Evolutionary conservation across 2,888 invertebrate species (phyloP), one percentile per base, ranked within the genome.

Genomic region (Sepiola atlantica): DNA sequence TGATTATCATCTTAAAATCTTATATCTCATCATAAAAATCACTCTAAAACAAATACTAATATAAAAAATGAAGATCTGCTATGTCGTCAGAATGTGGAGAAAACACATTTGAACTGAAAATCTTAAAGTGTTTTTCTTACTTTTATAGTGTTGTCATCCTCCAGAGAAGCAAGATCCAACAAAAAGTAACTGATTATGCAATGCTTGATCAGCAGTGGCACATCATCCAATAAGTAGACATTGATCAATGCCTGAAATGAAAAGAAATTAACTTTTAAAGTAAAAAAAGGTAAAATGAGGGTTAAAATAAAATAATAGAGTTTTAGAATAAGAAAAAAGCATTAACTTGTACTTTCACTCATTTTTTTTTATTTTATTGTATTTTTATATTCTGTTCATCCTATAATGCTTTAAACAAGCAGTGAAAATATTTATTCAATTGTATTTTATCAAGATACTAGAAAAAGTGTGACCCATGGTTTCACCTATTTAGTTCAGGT

Each of bases 111-210:
- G 77, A 77, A 77, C 28, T 77, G n/a, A 77, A 77, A 61, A 61
- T 10, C 16, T 57, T 18, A 57, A 57, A 61, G 61, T 61, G 24
- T 24, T 61, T 61, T 21, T 24, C 95, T 94, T 91, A 96, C 96
- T 95, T 95, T 94, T 93, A 95, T 95, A 77, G 96, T 95, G 20
- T 97, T 94, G 35, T 97, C 94, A 95, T 98, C 98, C 95, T 98
- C 98, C 6, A 98, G 97, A 98, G 98, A 98, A 77, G 98, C 98
- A 95, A 99, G 98, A 96, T 99, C 99, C 95, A 99, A 98, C 94
- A 99, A 98, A 3, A 99, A 97, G 96, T 99, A 99, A 45, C 98
- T 98, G 28, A 98, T 98, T 1, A 99, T 97, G 20, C 98, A 98
- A 96, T 99, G 98, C 96, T 99, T 99, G 95, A 98, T 98, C 55